Percentiles rank a stretch among this genome's conserved stretches.
These are phyloP conservation scores for Lasioglossum villosulum DNA, from an alignment of 2,888 invertebrate species.

Conservation along the genomic window DNA sequence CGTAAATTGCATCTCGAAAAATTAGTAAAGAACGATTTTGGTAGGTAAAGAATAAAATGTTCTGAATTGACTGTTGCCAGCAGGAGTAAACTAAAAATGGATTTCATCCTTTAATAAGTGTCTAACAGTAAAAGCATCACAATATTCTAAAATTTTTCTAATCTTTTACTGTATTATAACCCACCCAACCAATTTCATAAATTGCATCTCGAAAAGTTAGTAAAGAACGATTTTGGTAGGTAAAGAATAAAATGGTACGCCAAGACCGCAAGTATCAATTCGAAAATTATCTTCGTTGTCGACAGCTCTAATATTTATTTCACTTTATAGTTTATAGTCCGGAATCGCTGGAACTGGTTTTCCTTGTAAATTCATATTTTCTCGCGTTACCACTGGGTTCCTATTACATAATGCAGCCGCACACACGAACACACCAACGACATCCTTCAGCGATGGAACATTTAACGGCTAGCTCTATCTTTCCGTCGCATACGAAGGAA, in stretches of 20 bases:
- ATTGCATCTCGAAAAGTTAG: neutral
- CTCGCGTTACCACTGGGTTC: conserved; percentile 8
- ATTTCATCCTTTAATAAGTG: too few species aligned
- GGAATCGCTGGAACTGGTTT: neutral
- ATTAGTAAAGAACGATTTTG: too few species aligned
- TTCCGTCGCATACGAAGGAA: neutral
- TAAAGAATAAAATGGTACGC: neutral
- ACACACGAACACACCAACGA: neutral
- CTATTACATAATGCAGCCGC: conserved; percentile 33
- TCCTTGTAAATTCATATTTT: conserved; percentile 35
- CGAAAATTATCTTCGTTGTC: neutral
- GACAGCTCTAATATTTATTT: neutral
- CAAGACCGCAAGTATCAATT: neutral
- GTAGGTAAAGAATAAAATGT: too few species aligned
- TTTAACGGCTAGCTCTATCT: neutral
- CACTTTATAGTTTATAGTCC: neutral
- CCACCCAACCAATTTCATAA: neutral
- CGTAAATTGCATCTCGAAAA: too few species aligned
- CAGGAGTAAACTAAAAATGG: too few species aligned
- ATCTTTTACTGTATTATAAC: too few species aligned
- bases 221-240: neutral
- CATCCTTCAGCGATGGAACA: neutral
- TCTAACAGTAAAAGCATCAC: too few species aligned
- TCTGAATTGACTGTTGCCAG: too few species aligned
- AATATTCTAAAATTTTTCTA: too few species aligned